These are phyloP conservation scores for Megalops cyprinoides DNA, from an alignment of 2,797 vertebrate genomes.

Conservation along the genomic window DNA sequence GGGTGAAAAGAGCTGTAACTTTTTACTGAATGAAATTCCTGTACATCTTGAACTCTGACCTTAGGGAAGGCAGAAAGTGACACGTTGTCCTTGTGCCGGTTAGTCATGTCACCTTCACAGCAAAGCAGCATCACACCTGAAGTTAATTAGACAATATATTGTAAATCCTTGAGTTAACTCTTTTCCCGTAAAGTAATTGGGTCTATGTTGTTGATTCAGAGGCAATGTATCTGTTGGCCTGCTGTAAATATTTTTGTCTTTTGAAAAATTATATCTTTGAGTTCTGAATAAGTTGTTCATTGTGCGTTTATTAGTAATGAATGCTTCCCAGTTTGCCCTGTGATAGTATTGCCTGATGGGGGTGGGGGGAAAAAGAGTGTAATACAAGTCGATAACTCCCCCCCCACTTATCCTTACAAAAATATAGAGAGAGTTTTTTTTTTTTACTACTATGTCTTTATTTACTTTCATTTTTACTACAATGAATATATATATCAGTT, in stretches of 20 bases:
- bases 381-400: no score
- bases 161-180: background rate
- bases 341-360: background rate
- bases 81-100: conserved; percentile 25
- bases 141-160: background rate
- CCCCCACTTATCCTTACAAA: no score
- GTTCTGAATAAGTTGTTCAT: background rate
- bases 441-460: no score
- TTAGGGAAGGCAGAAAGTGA: conserved; percentile 34
- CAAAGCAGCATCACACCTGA: background rate
- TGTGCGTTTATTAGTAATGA: background rate
- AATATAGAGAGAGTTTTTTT: no score
- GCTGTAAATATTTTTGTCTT: conserved; percentile 1
- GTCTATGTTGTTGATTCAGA: background rate
- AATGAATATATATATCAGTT: no score
- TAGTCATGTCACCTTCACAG: background rate
- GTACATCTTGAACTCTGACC: conserved; percentile 54
- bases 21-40: conserved; percentile 58
- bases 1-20: conserved; percentile 43
- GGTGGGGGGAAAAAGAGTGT: background rate
- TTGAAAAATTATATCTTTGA: background rate
- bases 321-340: background rate
- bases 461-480: no score
- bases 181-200: background rate
- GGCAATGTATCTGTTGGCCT: background rate